Percentiles rank a stretch among this genome's conserved stretches.
phyloP scores from a whole-genome alignment of 1,140 invertebrate genomes.

The Drosophila teissieri region DNA sequence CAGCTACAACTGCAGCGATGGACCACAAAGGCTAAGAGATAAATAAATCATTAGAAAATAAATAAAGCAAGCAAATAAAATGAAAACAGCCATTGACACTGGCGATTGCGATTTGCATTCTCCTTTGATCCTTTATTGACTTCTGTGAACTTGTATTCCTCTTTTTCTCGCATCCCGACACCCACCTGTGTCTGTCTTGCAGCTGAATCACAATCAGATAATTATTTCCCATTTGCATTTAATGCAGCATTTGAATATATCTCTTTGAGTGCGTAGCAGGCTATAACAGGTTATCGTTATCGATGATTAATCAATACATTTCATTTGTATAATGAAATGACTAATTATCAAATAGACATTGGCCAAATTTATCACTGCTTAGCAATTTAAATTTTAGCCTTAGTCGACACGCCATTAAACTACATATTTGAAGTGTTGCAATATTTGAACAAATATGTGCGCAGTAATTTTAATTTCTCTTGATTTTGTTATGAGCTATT shows the following conservation, averaged over 20 bases:
- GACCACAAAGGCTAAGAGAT: slow-evolving; percentile 44
- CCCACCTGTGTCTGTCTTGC: slow-evolving; percentile 6
- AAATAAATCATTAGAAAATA: slow-evolving; percentile 66
- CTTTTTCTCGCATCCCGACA: background rate
- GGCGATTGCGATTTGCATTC: slow-evolving; percentile 11
- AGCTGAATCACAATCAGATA: slow-evolving; percentile 17
- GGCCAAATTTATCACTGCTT: background rate
- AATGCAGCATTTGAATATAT: slow-evolving; percentile 18
- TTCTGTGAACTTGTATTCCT: background rate
- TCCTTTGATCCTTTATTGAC: slow-evolving; percentile 23
- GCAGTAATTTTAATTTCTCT: background rate
- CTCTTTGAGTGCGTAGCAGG: background rate
- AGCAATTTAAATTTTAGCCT: background rate
- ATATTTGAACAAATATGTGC: background rate
- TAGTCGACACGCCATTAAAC: background rate
- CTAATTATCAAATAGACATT: background rate
- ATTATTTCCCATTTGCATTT: slow-evolving; percentile 45
- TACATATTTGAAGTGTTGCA: background rate
- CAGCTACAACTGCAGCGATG: background rate
- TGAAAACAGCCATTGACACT: slow-evolving; percentile 22
- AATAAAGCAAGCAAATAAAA: slow-evolving; percentile 54
- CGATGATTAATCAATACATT: slow-evolving; percentile 1
- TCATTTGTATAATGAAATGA: slow-evolving; percentile 32
- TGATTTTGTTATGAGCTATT: slow-evolving; percentile 22
- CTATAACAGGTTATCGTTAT: slow-evolving; percentile 5